These are phyloP conservation scores for Urosaurus nigricauda DNA, from an alignment of 2,797 vertebrate species.

Conservation along the genomic window DNA sequence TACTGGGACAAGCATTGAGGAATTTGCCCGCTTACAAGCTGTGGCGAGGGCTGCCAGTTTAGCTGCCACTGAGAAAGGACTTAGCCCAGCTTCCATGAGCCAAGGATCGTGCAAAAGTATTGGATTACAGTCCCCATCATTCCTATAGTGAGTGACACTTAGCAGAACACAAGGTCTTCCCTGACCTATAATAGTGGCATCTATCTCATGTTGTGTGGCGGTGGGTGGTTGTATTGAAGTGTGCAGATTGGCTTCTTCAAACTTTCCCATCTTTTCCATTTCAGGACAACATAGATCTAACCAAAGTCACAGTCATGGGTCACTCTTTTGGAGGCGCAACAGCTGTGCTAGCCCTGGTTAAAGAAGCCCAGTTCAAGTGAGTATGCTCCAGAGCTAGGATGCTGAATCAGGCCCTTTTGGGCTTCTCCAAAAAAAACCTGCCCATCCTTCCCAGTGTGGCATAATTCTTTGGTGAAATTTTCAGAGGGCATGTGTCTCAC, in stretches of 20 bases:
- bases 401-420: too few species aligned
- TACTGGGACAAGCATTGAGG: too few species aligned
- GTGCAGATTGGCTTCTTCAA: conserved; percentile 17
- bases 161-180: too few species aligned
- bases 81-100: too few species aligned
- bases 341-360: conserved; percentile 75
- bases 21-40: neutral
- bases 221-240: too few species aligned
- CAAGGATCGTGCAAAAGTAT: neutral
- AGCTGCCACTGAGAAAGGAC: neutral
- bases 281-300: conserved; percentile 76
- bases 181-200: neutral
- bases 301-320: conserved; percentile 77
- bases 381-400: conserved; percentile 9
- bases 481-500: too few species aligned
- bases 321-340: conserved; percentile 84
- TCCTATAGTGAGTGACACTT: neutral
- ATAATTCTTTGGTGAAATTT: too few species aligned
- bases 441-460: too few species aligned
- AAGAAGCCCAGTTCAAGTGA: conserved; percentile 79
- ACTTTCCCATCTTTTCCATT: neutral
- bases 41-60: neutral
- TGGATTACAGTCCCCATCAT: neutral
- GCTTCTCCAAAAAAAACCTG: too few species aligned
- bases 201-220: neutral